Evolutionary conservation across 2,797 vertebrate genomes (phyloP).

Genomic region (Oryzias dopingdopingensis): DNA sequence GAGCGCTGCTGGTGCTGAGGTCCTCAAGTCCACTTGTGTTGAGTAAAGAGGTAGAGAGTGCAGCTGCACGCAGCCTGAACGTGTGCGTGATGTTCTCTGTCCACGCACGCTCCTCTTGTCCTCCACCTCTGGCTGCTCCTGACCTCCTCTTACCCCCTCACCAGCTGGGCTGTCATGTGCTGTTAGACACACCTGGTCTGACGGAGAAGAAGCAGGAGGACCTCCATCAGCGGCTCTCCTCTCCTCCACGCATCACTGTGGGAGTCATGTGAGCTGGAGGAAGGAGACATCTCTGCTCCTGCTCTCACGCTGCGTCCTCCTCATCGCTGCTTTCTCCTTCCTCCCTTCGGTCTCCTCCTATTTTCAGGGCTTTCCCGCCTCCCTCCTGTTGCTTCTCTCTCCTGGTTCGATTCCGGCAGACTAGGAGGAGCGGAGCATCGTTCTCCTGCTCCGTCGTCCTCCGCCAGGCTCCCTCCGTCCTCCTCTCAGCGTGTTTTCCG

Average conservation of each 20-base stretch:
- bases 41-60: conserved; percentile 48
- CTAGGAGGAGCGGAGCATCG: conserved; percentile 31
- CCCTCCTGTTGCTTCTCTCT: conserved; percentile 49
- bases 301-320: conserved; percentile 50
- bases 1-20: conserved; percentile 12
- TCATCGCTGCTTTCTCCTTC: conserved; percentile 11
- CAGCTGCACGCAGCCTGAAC: background rate
- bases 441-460: conserved; percentile 43
- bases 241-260: conserved; percentile 20
- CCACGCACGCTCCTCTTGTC: conserved; percentile 25
- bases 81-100: conserved; percentile 10
- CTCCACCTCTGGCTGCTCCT: conserved; percentile 35
- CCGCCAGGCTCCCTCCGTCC: conserved; percentile 34
- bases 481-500: conserved; percentile 44
- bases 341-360: conserved; percentile 2
- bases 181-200: conserved; percentile 39
- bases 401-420: conserved; percentile 55
- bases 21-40: conserved; percentile 52
- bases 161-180: conserved; percentile 47
- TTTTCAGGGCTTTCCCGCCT: conserved; percentile 16
- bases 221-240: conserved; percentile 8
- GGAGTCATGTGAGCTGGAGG: conserved; percentile 45
- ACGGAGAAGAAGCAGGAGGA: background rate
- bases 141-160: conserved; percentile 54
- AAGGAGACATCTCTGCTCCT: conserved; percentile 34